Percentiles rank a stretch among this genome's conserved stretches.
phyloP scores from a whole-genome alignment of 2,797 vertebrate genomes.

The Sebastes taczanowskii region DNA sequence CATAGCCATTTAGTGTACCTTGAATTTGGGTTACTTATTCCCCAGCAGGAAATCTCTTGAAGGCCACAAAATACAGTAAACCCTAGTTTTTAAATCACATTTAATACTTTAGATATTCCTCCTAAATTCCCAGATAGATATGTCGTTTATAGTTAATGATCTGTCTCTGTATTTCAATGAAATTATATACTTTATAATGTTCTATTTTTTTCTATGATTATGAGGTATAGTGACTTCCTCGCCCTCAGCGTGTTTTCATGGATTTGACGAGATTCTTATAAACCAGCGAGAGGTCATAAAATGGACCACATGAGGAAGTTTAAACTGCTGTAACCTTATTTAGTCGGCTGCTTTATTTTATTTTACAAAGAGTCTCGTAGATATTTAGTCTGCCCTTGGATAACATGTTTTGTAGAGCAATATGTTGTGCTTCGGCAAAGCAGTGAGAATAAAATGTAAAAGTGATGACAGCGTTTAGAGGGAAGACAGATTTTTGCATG shows the following conservation, averaged over 20 bases:
- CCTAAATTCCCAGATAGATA: neutral
- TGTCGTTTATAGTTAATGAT: neutral
- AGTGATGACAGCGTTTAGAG: constrained; percentile 34
- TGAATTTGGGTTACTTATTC: neutral
- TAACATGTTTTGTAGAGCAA: neutral
- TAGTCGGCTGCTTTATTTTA: neutral
- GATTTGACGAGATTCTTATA: constrained; percentile 15
- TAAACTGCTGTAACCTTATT: neutral
- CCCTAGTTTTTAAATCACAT: neutral
- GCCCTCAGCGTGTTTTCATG: constrained; percentile 11
- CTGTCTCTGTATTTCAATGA: neutral
- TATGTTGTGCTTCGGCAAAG: constrained; percentile 14
- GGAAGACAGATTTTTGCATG: constrained; percentile 14
- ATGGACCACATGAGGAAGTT: constrained; percentile 17
- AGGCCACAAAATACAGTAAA: neutral
- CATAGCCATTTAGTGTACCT: neutral
- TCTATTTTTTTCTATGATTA: neutral
- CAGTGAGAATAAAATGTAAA: constrained; percentile 15
- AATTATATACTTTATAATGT: neutral
- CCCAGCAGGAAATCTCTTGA: neutral
- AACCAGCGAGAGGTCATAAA: constrained; percentile 30
- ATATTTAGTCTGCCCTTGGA: constrained; percentile 10
- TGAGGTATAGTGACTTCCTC: neutral
- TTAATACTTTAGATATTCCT: neutral
- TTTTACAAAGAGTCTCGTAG: neutral